Base-by-base conservation (phyloP, 1,140 invertebrate genomes). In the Anagrus nilaparvatae region DNA sequence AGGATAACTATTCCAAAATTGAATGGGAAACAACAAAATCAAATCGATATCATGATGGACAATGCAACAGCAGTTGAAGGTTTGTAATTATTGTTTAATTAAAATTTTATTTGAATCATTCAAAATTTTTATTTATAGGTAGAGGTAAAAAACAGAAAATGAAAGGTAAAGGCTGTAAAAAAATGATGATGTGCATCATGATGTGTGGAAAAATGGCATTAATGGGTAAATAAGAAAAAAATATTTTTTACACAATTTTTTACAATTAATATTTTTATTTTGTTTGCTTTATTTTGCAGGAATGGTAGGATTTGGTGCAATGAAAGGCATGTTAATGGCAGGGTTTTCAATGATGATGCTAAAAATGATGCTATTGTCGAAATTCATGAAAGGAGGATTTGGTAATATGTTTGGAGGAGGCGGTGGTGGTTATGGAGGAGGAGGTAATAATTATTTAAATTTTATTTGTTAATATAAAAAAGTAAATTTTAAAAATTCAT, bases 141-240 rank as follows among this genome's bases (percentile, higher is more conserved):
- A 51, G 60, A 43, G 42, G 47, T 21, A 45, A 34, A 3, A 44
- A 43, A 41, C n/a, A n/a, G n/a, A 64, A 60, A 8, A 55, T 60
- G 40, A 55, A 59, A 12, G 65, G 66, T 7, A 68, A 71, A 5
- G 71, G 63, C 44, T 74, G 70, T 42, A 74, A 76, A 55, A 78
- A 75, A 53, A 77, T 75, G 69, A 76, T 75, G 74, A 78, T 75
- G 75, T 71, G 69, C 59, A 72, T 67, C 43, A 59, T 75, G 55
- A 73, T 71, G 66, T 70, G 68, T 46, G 59, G 71, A 53, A 76
- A 73, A 54, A 74, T 73, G 72, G 76, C 76, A 47, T 46, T 75
- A 4, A 73, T 76, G 68, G 70, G 72, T 71, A 69, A 67, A n/a
- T 32, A 27, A 37, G 37, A 43, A 32, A 31, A 30, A 23, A 19